These are phyloP conservation scores for Myiotriccus ornatus DNA, from an alignment of 2,797 vertebrate genomes.

Conservation along the genomic window DNA sequence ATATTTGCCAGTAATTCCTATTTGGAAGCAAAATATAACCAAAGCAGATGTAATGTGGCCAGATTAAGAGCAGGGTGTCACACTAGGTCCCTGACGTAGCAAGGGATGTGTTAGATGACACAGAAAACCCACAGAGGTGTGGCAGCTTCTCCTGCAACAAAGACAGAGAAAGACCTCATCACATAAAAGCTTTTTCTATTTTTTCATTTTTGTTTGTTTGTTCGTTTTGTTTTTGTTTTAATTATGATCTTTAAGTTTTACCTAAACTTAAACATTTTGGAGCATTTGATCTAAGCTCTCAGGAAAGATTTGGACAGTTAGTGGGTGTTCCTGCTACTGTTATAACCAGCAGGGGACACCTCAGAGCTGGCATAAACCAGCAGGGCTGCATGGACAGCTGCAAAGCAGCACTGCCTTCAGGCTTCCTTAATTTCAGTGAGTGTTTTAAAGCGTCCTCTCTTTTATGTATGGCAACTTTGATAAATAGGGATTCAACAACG, in stretches of 20 bases:
- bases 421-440: neutral
- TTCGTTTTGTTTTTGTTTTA: neutral
- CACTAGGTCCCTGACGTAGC: neutral
- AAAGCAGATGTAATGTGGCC: neutral
- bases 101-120: neutral
- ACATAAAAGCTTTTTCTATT: neutral
- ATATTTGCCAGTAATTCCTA: neutral
- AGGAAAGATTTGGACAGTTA: neutral
- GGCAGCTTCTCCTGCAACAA: neutral
- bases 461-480: neutral
- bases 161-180: neutral
- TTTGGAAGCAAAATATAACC: neutral
- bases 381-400: neutral
- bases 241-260: neutral
- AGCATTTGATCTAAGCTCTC: neutral
- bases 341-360: neutral
- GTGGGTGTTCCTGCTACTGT: neutral
- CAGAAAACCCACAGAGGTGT: neutral
- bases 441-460: neutral
- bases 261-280: neutral
- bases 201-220: too few species aligned
- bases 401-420: neutral
- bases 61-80: neutral
- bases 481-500: neutral
- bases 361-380: neutral